Evolutionary conservation across 2,888 invertebrate species (phyloP).

Genomic region (Aphodius sticticus): DNA sequence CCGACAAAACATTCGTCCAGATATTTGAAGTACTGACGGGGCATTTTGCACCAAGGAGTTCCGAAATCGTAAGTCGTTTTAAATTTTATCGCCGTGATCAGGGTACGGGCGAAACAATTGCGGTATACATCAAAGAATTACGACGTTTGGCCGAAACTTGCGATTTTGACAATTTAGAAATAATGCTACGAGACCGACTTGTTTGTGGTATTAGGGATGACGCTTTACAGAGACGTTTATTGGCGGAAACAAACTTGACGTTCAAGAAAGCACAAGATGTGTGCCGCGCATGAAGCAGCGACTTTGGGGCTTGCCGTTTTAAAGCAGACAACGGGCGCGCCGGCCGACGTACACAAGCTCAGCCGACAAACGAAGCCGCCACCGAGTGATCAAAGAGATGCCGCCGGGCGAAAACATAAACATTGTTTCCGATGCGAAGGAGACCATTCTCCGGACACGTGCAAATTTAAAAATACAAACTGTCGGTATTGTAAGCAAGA

Average conservation of each 20-base stretch:
- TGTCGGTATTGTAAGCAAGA: not conserved
- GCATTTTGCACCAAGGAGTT: not conserved
- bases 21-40: not conserved
- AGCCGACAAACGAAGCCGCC: not conserved
- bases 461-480: not conserved
- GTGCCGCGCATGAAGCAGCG: constrained; percentile 6
- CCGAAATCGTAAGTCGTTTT: constrained; percentile 7
- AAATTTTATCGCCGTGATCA: constrained; percentile 13
- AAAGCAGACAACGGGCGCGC: not conserved
- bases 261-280: constrained; percentile 14
- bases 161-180: constrained; percentile 7
- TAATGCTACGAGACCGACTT: constrained; percentile 12
- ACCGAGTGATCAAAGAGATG: not conserved
- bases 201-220: constrained; percentile 15
- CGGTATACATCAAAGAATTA: not conserved
- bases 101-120: constrained; percentile 7
- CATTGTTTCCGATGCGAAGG: constrained; percentile 8
- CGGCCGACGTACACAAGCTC: not conserved
- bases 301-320: not conserved
- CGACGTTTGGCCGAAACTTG: constrained; percentile 6
- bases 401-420: constrained; percentile 9
- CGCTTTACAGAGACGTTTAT: constrained; percentile 12
- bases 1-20: not conserved
- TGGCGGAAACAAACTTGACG: constrained; percentile 9
- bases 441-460: not conserved